Percentiles rank a stretch among this genome's conserved stretches.
Evolutionary conservation across 2,888 invertebrate species (phyloP).

Genomic region (Erebia palarica): DNA sequence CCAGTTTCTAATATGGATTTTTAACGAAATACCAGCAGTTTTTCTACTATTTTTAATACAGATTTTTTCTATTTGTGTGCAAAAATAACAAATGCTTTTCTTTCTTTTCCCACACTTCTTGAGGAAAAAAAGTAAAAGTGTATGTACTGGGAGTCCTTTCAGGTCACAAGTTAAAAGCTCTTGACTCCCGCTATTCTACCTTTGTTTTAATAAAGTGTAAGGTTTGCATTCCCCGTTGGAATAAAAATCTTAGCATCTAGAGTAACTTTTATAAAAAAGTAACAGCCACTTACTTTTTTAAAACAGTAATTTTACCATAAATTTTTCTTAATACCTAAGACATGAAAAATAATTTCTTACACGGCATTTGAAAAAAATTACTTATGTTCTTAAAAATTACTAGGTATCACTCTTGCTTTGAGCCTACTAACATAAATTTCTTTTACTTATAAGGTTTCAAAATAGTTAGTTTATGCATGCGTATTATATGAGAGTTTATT

Average conservation of each 20-base stretch:
- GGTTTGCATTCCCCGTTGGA: neutral
- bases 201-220: constrained; percentile 14
- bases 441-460: too few relatives aligned
- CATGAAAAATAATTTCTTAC: too few relatives aligned
- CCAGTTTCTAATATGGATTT: neutral
- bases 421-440: too few relatives aligned
- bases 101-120: constrained; percentile 10
- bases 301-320: too few relatives aligned
- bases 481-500: too few relatives aligned
- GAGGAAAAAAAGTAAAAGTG: constrained; percentile 6
- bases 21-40: neutral
- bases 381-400: too few relatives aligned
- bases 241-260: neutral
- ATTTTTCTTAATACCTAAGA: too few relatives aligned
- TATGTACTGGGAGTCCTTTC: constrained; percentile 19
- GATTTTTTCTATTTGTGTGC: neutral
- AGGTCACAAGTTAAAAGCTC: constrained; percentile 23
- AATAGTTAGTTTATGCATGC: too few relatives aligned
- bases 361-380: too few relatives aligned
- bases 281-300: too few relatives aligned
- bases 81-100: neutral
- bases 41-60: too few relatives aligned
- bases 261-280: neutral
- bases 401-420: too few relatives aligned
- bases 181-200: constrained; percentile 14